A percentile compares a stretch with the other conserved stretches of the same genome.
These are phyloP conservation scores for Halisarca cf. caerulea DNA, from an alignment of 37 sponge, comb jelly and placozoan species.

Conservation along the genomic window DNA sequence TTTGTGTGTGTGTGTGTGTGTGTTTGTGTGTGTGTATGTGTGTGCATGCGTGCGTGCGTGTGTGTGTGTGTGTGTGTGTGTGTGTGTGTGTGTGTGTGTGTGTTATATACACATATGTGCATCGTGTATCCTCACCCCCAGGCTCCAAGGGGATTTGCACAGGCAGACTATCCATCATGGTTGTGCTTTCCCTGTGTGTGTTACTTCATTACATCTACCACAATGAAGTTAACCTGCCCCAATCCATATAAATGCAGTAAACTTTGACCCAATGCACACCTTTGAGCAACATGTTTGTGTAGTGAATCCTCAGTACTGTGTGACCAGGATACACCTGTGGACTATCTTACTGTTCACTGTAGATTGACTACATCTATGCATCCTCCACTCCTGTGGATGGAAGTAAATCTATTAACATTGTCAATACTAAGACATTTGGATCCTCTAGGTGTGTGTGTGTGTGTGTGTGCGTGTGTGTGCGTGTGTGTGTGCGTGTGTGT, in stretches of 20 bases:
- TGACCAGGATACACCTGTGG: not conserved
- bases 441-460: not conserved
- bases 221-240: too few species aligned
- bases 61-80: not conserved
- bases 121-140: too few species aligned
- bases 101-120: not conserved
- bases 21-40: not conserved
- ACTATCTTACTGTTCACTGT: not conserved
- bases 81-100: not conserved
- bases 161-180: too few species aligned
- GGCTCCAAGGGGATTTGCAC: too few species aligned
- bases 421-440: not conserved
- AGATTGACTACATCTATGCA: conserved; percentile 14
- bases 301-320: not conserved
- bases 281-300: too few species aligned
- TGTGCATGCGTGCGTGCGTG: too few species aligned
- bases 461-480: not conserved
- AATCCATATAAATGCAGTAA: too few species aligned
- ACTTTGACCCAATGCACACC: too few species aligned
- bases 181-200: too few species aligned
- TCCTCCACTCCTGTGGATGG: not conserved
- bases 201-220: too few species aligned
- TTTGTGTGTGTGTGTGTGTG: not conserved
- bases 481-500: not conserved
- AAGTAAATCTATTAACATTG: not conserved